Evolutionary conservation across 2,797 vertebrate species (phyloP).

Genomic region (Vultur gryphus): DNA sequence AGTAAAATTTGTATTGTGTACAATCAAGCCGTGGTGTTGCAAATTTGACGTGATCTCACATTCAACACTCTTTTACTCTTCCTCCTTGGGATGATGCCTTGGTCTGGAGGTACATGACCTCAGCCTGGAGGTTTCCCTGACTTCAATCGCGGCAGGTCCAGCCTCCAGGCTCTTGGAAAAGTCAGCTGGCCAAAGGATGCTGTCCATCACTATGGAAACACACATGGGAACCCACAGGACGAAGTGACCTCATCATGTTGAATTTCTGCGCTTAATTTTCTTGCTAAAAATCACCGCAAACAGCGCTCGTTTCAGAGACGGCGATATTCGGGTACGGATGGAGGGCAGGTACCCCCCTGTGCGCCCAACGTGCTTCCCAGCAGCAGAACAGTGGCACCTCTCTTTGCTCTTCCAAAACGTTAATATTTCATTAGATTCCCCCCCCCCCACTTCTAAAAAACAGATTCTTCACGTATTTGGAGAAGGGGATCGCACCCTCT

Average conservation of each 20-base stretch:
- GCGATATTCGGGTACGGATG: accelerated
- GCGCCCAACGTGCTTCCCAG: neutral
- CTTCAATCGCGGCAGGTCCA: neutral
- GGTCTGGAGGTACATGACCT: neutral
- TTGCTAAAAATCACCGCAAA: neutral
- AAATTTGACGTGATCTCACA: neutral
- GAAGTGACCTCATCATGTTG: accelerated
- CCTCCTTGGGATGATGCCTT: neutral
- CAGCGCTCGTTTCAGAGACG: accelerated
- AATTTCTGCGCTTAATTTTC: neutral
- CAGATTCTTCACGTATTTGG: accelerated
- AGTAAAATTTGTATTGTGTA: neutral
- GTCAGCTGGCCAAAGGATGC: neutral
- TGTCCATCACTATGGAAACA: neutral
- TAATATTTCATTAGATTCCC: neutral
- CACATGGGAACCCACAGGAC: accelerated
- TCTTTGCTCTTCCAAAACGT: neutral
- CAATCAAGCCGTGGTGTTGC: neutral
- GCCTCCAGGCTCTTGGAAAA: neutral
- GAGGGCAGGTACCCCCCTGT: neutral
- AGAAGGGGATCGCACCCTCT: neutral
- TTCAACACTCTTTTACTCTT: neutral
- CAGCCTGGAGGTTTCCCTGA: neutral
- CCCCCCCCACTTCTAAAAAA: neutral
- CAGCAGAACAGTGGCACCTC: neutral